Evolutionary conservation across 1,140 invertebrate species (phyloP).

Genomic region (Sycophaga agraensis): DNA sequence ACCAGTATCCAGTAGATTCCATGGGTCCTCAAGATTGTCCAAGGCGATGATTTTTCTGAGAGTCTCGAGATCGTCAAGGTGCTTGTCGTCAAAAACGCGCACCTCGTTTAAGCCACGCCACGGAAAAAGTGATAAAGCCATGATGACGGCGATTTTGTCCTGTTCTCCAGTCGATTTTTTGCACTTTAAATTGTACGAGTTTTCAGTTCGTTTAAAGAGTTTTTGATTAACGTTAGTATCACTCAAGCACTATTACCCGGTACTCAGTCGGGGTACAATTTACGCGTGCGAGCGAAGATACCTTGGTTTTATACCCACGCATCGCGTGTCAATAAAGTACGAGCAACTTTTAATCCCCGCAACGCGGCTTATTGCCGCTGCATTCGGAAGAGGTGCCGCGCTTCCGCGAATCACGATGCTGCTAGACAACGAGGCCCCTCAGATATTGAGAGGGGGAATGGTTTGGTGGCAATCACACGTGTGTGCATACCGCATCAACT

Average conservation of each 20-base stretch:
- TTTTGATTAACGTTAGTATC: too few species aligned
- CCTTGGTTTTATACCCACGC: conserved; percentile 8
- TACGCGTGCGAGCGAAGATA: neutral
- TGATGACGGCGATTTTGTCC: neutral
- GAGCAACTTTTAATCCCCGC: too few species aligned
- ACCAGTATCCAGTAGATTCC: conserved; percentile 68
- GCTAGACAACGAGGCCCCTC: too few species aligned
- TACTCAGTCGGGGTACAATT: conserved; percentile 6
- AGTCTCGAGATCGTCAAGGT: conserved; percentile 40
- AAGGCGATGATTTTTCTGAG: conserved; percentile 42
- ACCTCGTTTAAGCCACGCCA: conserved; percentile 32
- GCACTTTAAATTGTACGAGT: too few species aligned
- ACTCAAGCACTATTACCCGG: neutral
- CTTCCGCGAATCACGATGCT: too few species aligned
- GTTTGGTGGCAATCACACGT: too few species aligned
- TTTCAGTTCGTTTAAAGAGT: too few species aligned
- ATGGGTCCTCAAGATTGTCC: conserved; percentile 63
- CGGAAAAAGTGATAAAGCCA: conserved; percentile 21
- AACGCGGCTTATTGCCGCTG: too few species aligned
- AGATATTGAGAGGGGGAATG: too few species aligned
- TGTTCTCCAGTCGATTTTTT: neutral
- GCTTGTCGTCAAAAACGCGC: conserved; percentile 43
- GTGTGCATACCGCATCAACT: too few species aligned
- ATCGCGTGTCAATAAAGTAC: too few species aligned
- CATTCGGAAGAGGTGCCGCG: too few species aligned